A percentile compares a stretch with the other conserved stretches of the same genome.
Conservation (phyloP, 1,140 invertebrate species). For the Listronotus bonariensis region DNA sequence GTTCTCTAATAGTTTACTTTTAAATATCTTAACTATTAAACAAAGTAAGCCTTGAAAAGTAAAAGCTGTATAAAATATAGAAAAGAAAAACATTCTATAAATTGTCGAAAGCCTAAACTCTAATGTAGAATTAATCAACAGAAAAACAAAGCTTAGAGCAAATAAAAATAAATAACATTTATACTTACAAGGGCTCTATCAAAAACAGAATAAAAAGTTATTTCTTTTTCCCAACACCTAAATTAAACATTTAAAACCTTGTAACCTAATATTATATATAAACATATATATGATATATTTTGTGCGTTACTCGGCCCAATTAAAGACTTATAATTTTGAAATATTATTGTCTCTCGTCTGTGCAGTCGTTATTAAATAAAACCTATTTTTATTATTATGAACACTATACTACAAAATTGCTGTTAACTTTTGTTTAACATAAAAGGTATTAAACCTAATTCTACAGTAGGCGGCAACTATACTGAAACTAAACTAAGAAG, state of each 20-base stretch:
- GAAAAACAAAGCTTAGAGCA: slow-evolving; percentile 40
- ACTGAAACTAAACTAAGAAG: background rate
- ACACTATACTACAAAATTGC: slow-evolving; percentile 45
- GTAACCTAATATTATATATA: slow-evolving; percentile 15
- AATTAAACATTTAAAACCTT: slow-evolving; percentile 44
- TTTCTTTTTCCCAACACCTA: slow-evolving; percentile 53
- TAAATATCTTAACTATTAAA: too few relatives aligned
- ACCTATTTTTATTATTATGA: slow-evolving; percentile 28
- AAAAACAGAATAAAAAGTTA: slow-evolving; percentile 44
- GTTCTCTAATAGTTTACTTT: too few relatives aligned
- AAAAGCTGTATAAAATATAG: slow-evolving; percentile 13
- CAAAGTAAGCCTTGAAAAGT: background rate
- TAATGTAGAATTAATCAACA: slow-evolving; percentile 39
- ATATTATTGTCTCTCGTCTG: slow-evolving; percentile 49
- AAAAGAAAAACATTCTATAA: slow-evolving; percentile 12
- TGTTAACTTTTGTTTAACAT: slow-evolving; percentile 30
- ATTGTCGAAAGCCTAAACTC: slow-evolving; percentile 21
- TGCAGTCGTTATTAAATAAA: slow-evolving; percentile 42
- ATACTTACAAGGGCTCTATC: slow-evolving; percentile 39
- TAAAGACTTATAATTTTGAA: slow-evolving; percentile 10
- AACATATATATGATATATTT: slow-evolving; percentile 17
- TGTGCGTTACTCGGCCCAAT: slow-evolving; percentile 15
- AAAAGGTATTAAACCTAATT: background rate
- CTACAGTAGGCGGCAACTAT: background rate
- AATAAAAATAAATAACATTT: slow-evolving; percentile 47